Evolutionary conservation across 2,797 vertebrate genomes (phyloP).

Genomic region (Bovichtus variegatus): DNA sequence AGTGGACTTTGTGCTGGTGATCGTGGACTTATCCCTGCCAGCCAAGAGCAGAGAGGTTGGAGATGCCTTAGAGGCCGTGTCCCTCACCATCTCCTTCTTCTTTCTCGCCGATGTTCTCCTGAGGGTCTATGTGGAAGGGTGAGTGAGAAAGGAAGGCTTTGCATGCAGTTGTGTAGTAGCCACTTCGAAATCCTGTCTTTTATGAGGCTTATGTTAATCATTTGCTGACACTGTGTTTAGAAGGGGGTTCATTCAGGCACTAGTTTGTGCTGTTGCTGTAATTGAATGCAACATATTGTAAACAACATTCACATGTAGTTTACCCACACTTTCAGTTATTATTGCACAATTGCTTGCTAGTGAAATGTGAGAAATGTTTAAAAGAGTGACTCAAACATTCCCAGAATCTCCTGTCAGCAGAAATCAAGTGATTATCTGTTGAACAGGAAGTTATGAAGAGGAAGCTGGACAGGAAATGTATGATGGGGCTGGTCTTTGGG

Average conservation of each 20-base stretch:
- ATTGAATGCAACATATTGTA: background rate
- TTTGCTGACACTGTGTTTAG: background rate
- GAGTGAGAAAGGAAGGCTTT: constrained; percentile 62
- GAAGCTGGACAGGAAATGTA: constrained; percentile 71
- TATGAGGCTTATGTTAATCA: background rate
- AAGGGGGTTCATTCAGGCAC: background rate
- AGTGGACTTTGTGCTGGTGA: constrained; percentile 89
- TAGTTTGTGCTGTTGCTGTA: background rate
- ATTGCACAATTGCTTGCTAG: background rate
- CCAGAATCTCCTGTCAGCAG: constrained; percentile 60
- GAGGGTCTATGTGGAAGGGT: constrained; percentile 92
- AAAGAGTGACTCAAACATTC: constrained; percentile 33
- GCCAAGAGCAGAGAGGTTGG: constrained; percentile 62
- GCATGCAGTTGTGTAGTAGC: background rate
- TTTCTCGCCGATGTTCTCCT: constrained; percentile 92
- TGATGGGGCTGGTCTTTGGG: background rate
- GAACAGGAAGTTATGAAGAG: constrained; percentile 67
- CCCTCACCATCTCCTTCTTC: constrained; percentile 92
- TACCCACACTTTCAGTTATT: background rate
- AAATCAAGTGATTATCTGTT: constrained; percentile 53
- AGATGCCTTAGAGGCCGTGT: constrained; percentile 81
- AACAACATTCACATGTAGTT: background rate
- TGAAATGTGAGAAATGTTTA: constrained; percentile 1
- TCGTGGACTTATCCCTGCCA: constrained; percentile 84
- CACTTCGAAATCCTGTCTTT: background rate